A percentile compares a stretch with the other conserved stretches of the same genome.
Conservation (phyloP, 2,888 invertebrate species). For the Apotomis capreana region DNA sequence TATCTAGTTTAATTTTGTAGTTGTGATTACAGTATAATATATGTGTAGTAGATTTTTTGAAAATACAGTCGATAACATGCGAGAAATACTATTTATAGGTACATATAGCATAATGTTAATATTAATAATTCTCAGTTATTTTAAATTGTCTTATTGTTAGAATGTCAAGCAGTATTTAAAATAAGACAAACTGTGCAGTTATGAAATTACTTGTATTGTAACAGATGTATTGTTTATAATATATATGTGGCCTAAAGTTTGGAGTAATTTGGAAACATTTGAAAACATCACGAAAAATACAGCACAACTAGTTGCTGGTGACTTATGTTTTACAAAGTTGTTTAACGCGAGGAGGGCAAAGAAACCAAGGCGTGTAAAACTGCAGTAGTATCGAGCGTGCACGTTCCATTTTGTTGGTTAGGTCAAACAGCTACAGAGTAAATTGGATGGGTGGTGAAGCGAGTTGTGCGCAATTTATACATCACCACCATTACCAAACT, state of each 20-base stretch:
- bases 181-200: constrained; percentile 26
- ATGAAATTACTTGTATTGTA: constrained; percentile 27
- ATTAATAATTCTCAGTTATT: constrained; percentile 33
- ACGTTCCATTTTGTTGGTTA: not conserved
- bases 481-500: constrained; percentile 9
- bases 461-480: constrained; percentile 3
- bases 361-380: not conserved
- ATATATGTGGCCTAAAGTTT: constrained; percentile 37
- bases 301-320: constrained; percentile 16
- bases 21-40: constrained; percentile 38
- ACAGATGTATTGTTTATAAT: constrained; percentile 27
- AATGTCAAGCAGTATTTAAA: constrained; percentile 35
- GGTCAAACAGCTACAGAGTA: constrained; percentile 4
- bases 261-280: constrained; percentile 30
- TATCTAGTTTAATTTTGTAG: constrained; percentile 37
- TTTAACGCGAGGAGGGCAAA: constrained; percentile 10
- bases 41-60: constrained; percentile 39
- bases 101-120: constrained; percentile 38
- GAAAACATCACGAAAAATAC: constrained; percentile 51
- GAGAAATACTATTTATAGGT: constrained; percentile 39
- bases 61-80: constrained; percentile 39
- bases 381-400: not conserved
- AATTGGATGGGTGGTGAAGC: not conserved
- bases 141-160: constrained; percentile 32
- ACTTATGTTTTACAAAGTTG: constrained; percentile 21